Evolutionary conservation across 2,113 vertebrate genomes (phyloP), one percentile per base, ranked within the genome.

Genomic region (Aphyosemion australe): DNA sequence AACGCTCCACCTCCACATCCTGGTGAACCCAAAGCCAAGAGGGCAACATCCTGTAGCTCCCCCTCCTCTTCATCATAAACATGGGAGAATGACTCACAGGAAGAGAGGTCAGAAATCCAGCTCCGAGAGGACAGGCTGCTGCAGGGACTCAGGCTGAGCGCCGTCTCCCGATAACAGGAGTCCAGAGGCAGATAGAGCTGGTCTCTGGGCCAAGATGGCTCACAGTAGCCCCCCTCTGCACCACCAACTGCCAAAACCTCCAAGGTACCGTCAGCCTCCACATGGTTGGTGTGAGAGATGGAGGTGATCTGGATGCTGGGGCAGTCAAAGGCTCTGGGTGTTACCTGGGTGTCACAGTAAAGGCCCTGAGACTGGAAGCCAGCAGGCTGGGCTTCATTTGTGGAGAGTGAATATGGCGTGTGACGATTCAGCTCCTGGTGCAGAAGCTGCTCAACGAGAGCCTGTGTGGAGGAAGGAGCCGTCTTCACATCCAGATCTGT

Each of bases 261-360:
- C 8, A 80, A 86, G 18, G 46, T 61, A 8, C 19, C 2, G 39
- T 48, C 59, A 1, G 45, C 54, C 34, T 91, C 91, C 12, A 71
- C 70, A 15, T 88, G 85, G 51, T 51, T 85, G 84, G 72, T 85
- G 1, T 88, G 76, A 26, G 90, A 83, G 13, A 98, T 98, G 8
- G 97, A 95, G 65, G 97, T 99, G 83, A 99, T 99, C 81, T 99
- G 96, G 83, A 99, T 99, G 83, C 96, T 98, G 32, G 97, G 97
- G 74, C 96, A 98, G 80, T 97, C 94, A 20, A 99, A 98, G 16
- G 94, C 85, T 74, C 95, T 94, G 86, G 90, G 91, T 88, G 90
- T 94, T 88, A 93, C 92, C 91, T 93, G 79, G 53, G 91, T 75
- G 50, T 71, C 89, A 6, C 94, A 94, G 67, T 92, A 94, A 76